These are phyloP conservation scores for Diachasma alloeum DNA, from an alignment of 1,140 invertebrate species.

Conservation along the genomic window DNA sequence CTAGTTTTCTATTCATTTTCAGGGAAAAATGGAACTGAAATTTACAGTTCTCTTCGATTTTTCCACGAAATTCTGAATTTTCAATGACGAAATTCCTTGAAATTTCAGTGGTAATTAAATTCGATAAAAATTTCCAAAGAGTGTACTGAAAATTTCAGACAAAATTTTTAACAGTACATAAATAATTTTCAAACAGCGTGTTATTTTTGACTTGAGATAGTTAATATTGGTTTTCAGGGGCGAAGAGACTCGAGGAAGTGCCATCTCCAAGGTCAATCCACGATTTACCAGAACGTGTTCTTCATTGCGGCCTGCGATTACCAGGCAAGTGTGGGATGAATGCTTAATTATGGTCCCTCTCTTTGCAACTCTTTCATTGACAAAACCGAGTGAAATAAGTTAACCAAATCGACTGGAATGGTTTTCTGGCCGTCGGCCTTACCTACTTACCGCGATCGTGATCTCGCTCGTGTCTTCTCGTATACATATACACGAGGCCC, in stretches of 20 bases:
- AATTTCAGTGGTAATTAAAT: too few species aligned
- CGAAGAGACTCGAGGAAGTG: conserved; percentile 57
- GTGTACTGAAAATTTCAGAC: too few species aligned
- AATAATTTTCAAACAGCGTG: too few species aligned
- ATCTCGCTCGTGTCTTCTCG: conserved; percentile 14
- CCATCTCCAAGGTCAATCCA: conserved; percentile 56
- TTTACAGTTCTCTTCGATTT: too few species aligned
- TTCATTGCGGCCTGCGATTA: conserved; percentile 58
- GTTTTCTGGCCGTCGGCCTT: conserved; percentile 16
- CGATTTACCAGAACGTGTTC: conserved; percentile 56
- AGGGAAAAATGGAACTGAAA: too few species aligned
- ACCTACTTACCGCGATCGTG: conserved; percentile 30
- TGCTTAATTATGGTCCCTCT: not conserved
- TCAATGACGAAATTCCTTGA: too few species aligned
- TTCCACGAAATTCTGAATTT: too few species aligned
- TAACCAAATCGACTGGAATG: not conserved
- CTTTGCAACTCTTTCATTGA: not conserved
- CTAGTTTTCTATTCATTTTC: too few species aligned
- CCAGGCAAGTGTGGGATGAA: conserved; percentile 51
- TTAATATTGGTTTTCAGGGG: conserved; percentile 46
- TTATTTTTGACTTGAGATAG: not conserved
- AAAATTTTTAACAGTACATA: too few species aligned
- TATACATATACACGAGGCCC: not conserved
- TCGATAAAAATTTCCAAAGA: too few species aligned
- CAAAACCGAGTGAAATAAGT: not conserved